A percentile compares a stretch with the other conserved stretches of the same genome.
phyloP scores from a whole-genome alignment of 2,888 invertebrate genomes.

The Lymantria dispar region DNA sequence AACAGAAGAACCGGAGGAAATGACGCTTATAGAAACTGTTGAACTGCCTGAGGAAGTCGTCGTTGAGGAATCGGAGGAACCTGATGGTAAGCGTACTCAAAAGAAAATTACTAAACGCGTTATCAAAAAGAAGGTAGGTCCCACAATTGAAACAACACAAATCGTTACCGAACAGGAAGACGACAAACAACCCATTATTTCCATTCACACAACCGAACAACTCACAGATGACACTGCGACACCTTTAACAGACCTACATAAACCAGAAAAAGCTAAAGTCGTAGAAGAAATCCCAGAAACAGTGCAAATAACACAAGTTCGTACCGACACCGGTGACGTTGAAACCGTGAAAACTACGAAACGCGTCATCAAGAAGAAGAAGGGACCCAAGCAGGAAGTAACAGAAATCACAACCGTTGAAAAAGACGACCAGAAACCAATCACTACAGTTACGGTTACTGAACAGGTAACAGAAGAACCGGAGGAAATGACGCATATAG shows the following conservation, averaged over 20 bases:
- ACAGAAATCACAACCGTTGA: conserved; percentile 32
- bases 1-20: conserved; percentile 14
- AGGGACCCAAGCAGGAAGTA: conserved; percentile 31
- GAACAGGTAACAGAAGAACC: conserved; percentile 47
- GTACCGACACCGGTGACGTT: conserved; percentile 38
- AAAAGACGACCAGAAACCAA: conserved; percentile 19
- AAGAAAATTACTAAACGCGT: background rate
- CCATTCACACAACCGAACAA: conserved; percentile 9
- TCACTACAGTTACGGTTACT: conserved; percentile 21
- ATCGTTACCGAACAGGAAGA: background rate
- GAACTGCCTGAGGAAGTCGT: background rate
- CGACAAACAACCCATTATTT: conserved; percentile 28
- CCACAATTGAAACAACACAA: background rate
- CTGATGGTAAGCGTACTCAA: background rate
- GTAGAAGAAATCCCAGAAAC: conserved; percentile 45
- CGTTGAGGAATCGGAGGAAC: background rate
- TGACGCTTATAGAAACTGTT: background rate
- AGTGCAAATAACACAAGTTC: conserved; percentile 32
- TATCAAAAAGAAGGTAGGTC: background rate
- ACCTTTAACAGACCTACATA: conserved; percentile 5
- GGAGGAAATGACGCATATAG: conserved; percentile 33
- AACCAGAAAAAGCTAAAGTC: background rate
- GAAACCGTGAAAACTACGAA: conserved; percentile 36
- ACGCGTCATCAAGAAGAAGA: conserved; percentile 42
- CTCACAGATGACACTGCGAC: conserved; percentile 11